Evolutionary conservation across 2,888 invertebrate genomes (phyloP).

Genomic region (Acronicta alni): DNA sequence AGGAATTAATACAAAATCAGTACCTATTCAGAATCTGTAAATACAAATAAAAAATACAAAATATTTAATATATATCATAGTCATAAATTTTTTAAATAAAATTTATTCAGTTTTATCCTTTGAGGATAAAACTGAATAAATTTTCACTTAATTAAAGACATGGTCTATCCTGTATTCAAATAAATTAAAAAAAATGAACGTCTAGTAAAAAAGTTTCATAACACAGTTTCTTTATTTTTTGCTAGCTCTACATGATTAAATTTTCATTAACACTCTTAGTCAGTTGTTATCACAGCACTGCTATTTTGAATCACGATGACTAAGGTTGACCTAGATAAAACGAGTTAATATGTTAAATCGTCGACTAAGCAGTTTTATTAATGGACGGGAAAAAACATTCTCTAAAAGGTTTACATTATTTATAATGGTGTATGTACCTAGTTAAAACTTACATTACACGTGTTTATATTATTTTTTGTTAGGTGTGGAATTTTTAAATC

Average conservation of each 20-base stretch:
- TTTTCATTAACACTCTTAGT: slow-evolving; percentile 4
- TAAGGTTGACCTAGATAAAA: slow-evolving; percentile 20
- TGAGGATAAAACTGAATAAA: no score
- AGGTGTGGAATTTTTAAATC: not conserved
- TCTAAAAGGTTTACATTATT: slow-evolving; percentile 1
- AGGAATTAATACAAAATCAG: no score
- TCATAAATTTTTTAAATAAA: no score
- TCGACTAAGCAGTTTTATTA: not conserved
- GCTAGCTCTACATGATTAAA: not conserved
- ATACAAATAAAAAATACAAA: no score
- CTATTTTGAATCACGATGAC: slow-evolving; percentile 11
- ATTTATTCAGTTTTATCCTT: no score
- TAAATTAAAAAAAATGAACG: no score
- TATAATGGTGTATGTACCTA: not conserved
- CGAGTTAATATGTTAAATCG: not conserved
- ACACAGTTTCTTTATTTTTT: no score
- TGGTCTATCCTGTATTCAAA: no score
- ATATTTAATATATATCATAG: no score
- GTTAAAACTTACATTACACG: not conserved
- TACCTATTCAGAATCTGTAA: no score
- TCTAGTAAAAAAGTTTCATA: no score
- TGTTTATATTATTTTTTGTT: not conserved
- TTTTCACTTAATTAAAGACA: no score
- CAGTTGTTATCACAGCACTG: not conserved
- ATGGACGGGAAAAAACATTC: not conserved